phyloP scores from a whole-genome alignment of 2,888 invertebrate genomes.

The Chrysolina americana region DNA sequence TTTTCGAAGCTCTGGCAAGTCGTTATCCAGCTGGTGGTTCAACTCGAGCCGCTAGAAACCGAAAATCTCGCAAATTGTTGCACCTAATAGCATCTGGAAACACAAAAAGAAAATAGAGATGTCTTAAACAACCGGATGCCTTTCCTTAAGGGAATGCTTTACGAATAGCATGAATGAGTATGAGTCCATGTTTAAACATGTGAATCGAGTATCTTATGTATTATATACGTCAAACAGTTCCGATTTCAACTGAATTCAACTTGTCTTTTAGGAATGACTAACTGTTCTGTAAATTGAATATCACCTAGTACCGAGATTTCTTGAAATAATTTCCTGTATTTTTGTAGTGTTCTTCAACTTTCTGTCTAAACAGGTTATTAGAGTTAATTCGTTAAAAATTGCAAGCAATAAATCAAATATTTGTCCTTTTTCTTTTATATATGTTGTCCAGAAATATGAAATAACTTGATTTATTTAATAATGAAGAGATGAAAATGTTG shows the following conservation, averaged over 20 bases:
- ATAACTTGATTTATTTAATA: too few species aligned
- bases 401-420: too few species aligned
- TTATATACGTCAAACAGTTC: not conserved
- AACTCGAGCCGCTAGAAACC: constrained; percentile 59
- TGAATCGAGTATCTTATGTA: not conserved
- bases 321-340: not conserved
- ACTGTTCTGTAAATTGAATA: not conserved
- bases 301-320: not conserved
- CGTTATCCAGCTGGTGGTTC: constrained; percentile 56
- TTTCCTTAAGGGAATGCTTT: constrained; percentile 39
- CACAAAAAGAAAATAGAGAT: constrained; percentile 71
- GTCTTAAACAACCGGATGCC: constrained; percentile 61
- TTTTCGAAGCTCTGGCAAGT: constrained; percentile 58
- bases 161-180: constrained; percentile 55
- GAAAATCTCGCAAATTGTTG: constrained; percentile 59
- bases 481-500: too few species aligned
- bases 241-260: not conserved
- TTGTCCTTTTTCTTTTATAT: too few species aligned
- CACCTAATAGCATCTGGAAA: constrained; percentile 70
- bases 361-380: too few species aligned
- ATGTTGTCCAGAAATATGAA: too few species aligned
- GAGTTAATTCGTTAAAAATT: too few species aligned
- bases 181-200: constrained; percentile 43
- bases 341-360: not conserved
- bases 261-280: not conserved